Conservation (phyloP, 2,888 invertebrate genomes). For the Sminthurinus aureus region DNA sequence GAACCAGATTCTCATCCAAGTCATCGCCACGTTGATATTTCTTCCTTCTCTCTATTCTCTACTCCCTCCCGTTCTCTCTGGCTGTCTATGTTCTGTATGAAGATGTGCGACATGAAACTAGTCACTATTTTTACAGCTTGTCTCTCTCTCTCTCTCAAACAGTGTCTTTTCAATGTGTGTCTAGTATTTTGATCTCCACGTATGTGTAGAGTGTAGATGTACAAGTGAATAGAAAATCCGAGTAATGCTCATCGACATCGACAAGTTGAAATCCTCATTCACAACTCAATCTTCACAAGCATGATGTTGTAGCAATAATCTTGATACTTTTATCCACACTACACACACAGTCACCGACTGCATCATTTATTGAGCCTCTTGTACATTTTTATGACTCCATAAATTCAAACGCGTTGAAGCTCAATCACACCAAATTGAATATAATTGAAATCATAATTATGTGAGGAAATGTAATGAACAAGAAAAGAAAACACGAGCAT, state of each 20-base stretch:
- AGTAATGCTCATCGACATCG: background rate
- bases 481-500: too few relatives aligned
- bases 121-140: background rate
- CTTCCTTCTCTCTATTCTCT: background rate
- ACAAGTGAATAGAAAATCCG: background rate
- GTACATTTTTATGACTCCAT: background rate
- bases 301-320: background rate
- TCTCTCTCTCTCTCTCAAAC: background rate
- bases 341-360: background rate
- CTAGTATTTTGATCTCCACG: background rate
- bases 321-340: background rate
- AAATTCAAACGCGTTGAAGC: background rate
- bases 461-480: too few relatives aligned
- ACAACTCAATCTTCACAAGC: constrained; percentile 13
- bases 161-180: background rate
- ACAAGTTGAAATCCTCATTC: constrained; percentile 2
- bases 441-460: too few relatives aligned
- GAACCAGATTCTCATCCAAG: constrained; percentile 36
- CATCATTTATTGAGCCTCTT: background rate
- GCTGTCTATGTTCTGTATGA: too few relatives aligned
- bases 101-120: background rate
- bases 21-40: constrained; percentile 21
- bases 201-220: background rate
- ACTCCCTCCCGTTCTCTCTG: background rate
- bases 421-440: too few relatives aligned